Evolutionary conservation across 1,140 invertebrate species (phyloP), one percentile per base, ranked within the genome.

Genomic region (Drosophila saltans): DNA sequence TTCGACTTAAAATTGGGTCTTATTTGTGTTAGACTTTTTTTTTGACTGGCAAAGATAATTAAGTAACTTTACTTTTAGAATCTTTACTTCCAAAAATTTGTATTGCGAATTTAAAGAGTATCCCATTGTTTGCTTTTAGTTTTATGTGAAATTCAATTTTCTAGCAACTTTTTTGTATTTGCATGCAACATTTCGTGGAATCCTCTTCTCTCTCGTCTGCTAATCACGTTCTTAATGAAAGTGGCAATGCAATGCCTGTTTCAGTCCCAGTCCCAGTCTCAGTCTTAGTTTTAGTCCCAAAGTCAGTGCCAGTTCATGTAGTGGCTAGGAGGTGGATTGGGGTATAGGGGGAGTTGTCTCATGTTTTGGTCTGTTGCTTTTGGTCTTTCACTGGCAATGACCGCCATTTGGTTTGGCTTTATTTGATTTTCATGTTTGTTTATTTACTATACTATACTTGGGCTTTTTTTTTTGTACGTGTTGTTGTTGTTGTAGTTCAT

Each of bases 221-320:
- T 88, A 88, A 88, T 89, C 84, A 89, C 84, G 84, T 89, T 89
- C 85, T 78, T 89, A 89, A 89, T 89, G 84, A 89, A 89, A 89
- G 84, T 89, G 85, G 81, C 45, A 52, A 80, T 82, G 72, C 48
- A 56, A n/a, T 69, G 61, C 45, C 58, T 11, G 56, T 58, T 58
- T 48, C 64, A 64, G 73, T 45, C 48, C 64, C 16, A 6, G 21
- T n/a, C 39, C n/a, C 16, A 59, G 36, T 59, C 63, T 59, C 33
- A 68, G 66, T 62, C 39, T 43, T 2, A 52, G 21, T 52, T 24
- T 4, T 5, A 52, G 24, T 26, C 21, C 21, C 24, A 52, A 3
- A 26, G 45, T 10, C 45, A 48, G 6, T 48, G 16, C 39, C 39
- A 40, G 39, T 40, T 2, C 1, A 11, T 16, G 16, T 6, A 48